Base-by-base conservation (phyloP, 1,140 invertebrate species). In the Probaryconus sp. region DNA sequence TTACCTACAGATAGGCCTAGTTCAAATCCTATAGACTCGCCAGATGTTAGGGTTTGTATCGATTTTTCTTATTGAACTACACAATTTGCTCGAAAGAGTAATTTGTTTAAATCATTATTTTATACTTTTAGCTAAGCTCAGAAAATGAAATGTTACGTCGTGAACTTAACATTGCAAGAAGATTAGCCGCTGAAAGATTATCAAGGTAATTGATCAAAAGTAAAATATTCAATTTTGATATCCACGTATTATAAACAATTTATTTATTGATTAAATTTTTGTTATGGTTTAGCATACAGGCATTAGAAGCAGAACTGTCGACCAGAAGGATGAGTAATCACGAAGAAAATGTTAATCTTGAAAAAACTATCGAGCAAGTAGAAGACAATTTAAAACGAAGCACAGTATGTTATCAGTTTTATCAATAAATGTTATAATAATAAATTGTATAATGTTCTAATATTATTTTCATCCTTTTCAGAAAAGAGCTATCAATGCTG, bases 61-160 rank as follows among this genome's bases (percentile, higher is more conserved):
- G 48, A 38, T 48, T 42, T 42, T 16, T 40, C 64, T 30, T 50
- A 9, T 50, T 17, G 21, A 7, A 51, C 9, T 16, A 24, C 5
- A 20, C 13, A 28, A 50, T 35, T 35, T 35, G 31, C 7, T 3
- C 21, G 21, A 24, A 7, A 4, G 7, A n/a, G n/a, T n/a, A n/a
- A n/a, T n/a, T n/a, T n/a, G n/a, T n/a, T n/a, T n/a, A n/a, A n/a
- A 3, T 37, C 2, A 31, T 5, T 31, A 14, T 37, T 37, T 37
- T 37, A n/a, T 5, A 31, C 4, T n/a, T 5, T 31, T 64, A 89
- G 80, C 73, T 90, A 38, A 78, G 88, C 3, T 75, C 85, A 11
- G 90, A 91, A 79, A 91, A 90, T 78, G 91, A 92, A 68, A 87
- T 88, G 61, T 78, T 92, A 16, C 83, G 89, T 26, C 82, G 86